phyloP scores from a whole-genome alignment of 2,888 invertebrate genomes.

The Gryllus longicercus region DNA sequence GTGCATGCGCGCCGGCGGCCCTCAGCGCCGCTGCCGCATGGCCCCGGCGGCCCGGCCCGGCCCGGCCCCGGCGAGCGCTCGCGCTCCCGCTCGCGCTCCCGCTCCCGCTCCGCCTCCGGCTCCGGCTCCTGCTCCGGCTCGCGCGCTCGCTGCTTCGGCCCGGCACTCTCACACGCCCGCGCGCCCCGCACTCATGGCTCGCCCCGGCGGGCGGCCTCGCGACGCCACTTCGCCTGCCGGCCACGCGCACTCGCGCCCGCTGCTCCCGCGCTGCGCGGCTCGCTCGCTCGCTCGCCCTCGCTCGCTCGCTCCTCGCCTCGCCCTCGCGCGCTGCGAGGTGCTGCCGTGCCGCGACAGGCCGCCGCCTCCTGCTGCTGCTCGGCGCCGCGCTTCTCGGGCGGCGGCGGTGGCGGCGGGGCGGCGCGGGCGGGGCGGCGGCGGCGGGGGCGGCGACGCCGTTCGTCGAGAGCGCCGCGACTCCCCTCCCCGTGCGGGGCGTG shows the following conservation, averaged over 20 bases:
- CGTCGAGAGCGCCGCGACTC: neutral
- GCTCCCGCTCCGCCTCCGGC: too few relatives aligned
- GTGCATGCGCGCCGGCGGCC: neutral
- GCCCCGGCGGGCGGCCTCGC: constrained; percentile 33
- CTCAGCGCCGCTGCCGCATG: neutral
- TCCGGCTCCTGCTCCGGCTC: too few relatives aligned
- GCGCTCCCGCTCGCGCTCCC: too few relatives aligned
- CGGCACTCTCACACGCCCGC: constrained; percentile 35
- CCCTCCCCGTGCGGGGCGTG: neutral
- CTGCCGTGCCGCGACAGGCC: constrained; percentile 41
- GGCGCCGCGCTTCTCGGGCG: constrained; percentile 18
- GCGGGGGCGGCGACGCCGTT: neutral
- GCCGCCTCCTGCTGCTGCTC: constrained; percentile 30
- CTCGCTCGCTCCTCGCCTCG: constrained; percentile 3
- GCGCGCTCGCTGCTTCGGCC: too few relatives aligned
- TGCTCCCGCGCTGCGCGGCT: neutral
- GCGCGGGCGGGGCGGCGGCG: too few relatives aligned
- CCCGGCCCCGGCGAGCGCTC: too few relatives aligned
- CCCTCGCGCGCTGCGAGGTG: neutral
- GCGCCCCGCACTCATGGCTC: constrained; percentile 42
- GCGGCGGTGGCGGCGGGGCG: constrained; percentile 41
- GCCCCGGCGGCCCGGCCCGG: too few relatives aligned
- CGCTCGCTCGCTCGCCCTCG: neutral
- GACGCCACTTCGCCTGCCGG: too few relatives aligned
- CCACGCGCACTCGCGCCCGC: neutral